Base-by-base conservation (phyloP, 2,888 invertebrate genomes). In the Nysson spinosus region DNA sequence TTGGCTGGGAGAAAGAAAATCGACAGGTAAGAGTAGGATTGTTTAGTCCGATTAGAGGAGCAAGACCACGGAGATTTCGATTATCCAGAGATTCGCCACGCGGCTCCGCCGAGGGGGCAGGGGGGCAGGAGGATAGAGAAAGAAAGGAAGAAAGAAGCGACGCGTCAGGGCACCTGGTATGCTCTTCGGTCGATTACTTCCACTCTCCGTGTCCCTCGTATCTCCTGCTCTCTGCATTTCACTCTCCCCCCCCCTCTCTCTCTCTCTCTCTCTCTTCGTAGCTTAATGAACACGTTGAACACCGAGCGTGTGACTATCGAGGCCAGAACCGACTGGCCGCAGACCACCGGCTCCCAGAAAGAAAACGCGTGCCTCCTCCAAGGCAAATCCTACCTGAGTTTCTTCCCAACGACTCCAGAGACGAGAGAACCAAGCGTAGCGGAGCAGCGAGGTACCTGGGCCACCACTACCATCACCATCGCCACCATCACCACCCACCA, bases 51-150 rank as follows among this genome's bases (percentile, higher is more conserved):
- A n/a, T n/a, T n/a, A n/a, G n/a, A n/a, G n/a, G 14, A 34, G 60
- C 55, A 43, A 50, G 42, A 19, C 28, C 42, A 49, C 57, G 35
- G 39, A 28, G 58, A 44, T 66, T n/a, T 68, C 49, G 65, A 65
- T 63, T 62, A 75, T 73, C 64, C 69, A 75, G 75, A 54, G 71
- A 77, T 77, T 75, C 73, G 76, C 60, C 44, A 74, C 69, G 76
- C 67, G 42, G 61, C 52, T 61, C 57, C 32, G 30, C n/a, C n/a
- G n/a, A n/a, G n/a, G n/a, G n/a, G 6, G 40, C 34, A 47, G 11
- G 14, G 17, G 32, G 4, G 39, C 37, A 32, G 32, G 26, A 46
- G 51, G 54, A 32, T 17, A 12, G 7, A 16, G 17, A 5, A 37
- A 16, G 22, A 28, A 22, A 19, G 32, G 12, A 19, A 26, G 12